Percentiles rank a stretch among this genome's conserved stretches.
These are phyloP conservation scores for Anniella stebbinsi DNA, from an alignment of 2,797 vertebrate genomes.

Conservation along the genomic window DNA sequence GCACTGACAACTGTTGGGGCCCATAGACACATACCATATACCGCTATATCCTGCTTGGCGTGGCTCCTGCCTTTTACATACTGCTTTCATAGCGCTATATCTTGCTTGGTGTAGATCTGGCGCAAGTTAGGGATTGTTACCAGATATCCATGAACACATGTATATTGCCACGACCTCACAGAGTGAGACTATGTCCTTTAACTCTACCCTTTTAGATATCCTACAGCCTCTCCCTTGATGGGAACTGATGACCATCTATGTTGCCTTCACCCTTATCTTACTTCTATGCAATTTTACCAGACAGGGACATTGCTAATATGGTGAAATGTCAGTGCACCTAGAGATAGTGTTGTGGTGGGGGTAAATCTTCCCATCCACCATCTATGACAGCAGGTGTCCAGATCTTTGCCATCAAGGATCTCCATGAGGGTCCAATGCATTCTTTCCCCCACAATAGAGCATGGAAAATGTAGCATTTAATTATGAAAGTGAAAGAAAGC, in stretches of 20 bases:
- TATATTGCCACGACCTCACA: too few species aligned
- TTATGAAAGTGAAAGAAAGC: too few species aligned
- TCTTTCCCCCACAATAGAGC: neutral
- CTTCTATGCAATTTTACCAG: neutral
- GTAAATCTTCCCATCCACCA: neutral
- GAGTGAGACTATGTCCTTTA: too few species aligned
- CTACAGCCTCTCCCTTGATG: neutral
- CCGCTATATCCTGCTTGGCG: too few species aligned
- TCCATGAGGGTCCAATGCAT: neutral
- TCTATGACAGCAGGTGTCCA: neutral
- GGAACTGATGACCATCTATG: too few species aligned
- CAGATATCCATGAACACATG: too few species aligned
- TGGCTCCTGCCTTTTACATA: too few species aligned
- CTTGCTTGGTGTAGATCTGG: too few species aligned
- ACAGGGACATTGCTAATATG: neutral
- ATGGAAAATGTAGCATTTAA: neutral
- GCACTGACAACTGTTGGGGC: too few species aligned
- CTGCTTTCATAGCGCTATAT: too few species aligned
- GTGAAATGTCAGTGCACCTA: neutral
- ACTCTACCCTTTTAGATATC: neutral
- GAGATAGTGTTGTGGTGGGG: neutral
- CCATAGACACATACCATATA: too few species aligned
- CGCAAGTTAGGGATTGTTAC: too few species aligned
- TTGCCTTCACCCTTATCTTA: neutral
- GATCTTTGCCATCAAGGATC: neutral